These are phyloP conservation scores for Bombyx mandarina DNA, from an alignment of 1,140 invertebrate genomes.

Conservation along the genomic window DNA sequence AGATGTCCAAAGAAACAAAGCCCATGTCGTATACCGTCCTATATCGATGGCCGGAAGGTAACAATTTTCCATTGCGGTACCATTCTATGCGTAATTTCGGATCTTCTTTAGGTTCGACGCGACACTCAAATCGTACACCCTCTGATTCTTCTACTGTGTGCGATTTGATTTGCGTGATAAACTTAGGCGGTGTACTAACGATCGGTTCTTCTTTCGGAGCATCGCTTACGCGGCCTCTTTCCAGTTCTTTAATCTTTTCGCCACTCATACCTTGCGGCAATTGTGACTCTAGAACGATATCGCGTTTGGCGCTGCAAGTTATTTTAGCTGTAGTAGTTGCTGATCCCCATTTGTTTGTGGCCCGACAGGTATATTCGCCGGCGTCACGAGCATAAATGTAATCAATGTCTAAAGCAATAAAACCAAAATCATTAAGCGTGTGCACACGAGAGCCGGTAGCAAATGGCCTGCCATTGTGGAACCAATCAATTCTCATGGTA, in stretches of 20 bases:
- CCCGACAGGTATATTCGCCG: slow-evolving; percentile 88
- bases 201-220: slow-evolving; percentile 78
- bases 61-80: slow-evolving; percentile 91
- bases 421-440: slow-evolving; percentile 94
- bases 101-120: slow-evolving; percentile 95
- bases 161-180: slow-evolving; percentile 88
- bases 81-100: slow-evolving; percentile 92
- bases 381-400: slow-evolving; percentile 91
- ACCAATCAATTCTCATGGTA: slow-evolving; percentile 94
- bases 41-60: slow-evolving; percentile 92
- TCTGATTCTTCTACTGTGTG: slow-evolving; percentile 90
- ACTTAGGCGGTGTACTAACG: slow-evolving; percentile 80
- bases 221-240: slow-evolving; percentile 84
- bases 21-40: slow-evolving; percentile 94
- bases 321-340: slow-evolving; percentile 89
- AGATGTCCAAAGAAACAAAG: slow-evolving; percentile 93
- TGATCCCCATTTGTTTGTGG: slow-evolving; percentile 89
- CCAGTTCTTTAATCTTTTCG: slow-evolving; percentile 93
- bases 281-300: slow-evolving; percentile 93
- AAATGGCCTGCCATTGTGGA: slow-evolving; percentile 90
- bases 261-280: slow-evolving; percentile 93
- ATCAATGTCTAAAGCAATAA: slow-evolving; percentile 92
- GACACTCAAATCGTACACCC: slow-evolving; percentile 93
- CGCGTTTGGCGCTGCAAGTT: slow-evolving; percentile 87
- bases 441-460: slow-evolving; percentile 91